These are phyloP conservation scores for Gobius niger DNA, from an alignment of 2,113 vertebrate genomes.

Conservation along the genomic window DNA sequence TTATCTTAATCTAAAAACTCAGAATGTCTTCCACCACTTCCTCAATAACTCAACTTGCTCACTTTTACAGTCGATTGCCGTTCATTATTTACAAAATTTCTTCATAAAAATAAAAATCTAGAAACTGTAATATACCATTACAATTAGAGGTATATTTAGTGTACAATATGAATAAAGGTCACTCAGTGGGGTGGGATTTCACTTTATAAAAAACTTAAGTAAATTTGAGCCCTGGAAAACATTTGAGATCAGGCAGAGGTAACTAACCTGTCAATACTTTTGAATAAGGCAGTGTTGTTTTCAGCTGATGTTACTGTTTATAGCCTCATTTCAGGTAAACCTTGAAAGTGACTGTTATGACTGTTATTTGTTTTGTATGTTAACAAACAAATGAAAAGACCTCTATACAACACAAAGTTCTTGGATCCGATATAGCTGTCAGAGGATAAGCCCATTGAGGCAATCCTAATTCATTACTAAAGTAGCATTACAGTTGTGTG, in stretches of 20 bases:
- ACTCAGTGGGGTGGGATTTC: not conserved
- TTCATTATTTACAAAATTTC: no score
- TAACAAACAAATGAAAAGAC: slow-evolving; percentile 2
- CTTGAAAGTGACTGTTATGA: slow-evolving; percentile 7
- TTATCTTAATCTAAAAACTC: no score
- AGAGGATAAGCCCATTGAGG: slow-evolving; percentile 1
- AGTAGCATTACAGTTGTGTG: not conserved
- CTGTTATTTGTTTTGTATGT: not conserved
- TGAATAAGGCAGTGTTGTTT: slow-evolving; percentile 36
- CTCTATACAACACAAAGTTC: slow-evolving; percentile 2
- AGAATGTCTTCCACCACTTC: not conserved
- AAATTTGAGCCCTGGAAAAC: not conserved
- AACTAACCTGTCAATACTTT: not conserved
- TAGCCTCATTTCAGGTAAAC: not conserved
- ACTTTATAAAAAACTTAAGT: not conserved
- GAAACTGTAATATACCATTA: slow-evolving; percentile 2
- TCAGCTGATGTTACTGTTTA: slow-evolving; percentile 9
- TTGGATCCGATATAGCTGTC: slow-evolving; percentile 14
- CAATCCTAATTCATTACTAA: not conserved
- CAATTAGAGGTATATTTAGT: not conserved
- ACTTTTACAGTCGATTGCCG: not conserved
- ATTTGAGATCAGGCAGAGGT: not conserved
- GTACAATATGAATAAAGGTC: not conserved
- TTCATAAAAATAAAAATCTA: slow-evolving; percentile 2
- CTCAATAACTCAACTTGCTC: slow-evolving; percentile 37